Evolutionary conservation across 2,888 invertebrate genomes (phyloP).

Genomic region (Enchytraeus crypticus): DNA sequence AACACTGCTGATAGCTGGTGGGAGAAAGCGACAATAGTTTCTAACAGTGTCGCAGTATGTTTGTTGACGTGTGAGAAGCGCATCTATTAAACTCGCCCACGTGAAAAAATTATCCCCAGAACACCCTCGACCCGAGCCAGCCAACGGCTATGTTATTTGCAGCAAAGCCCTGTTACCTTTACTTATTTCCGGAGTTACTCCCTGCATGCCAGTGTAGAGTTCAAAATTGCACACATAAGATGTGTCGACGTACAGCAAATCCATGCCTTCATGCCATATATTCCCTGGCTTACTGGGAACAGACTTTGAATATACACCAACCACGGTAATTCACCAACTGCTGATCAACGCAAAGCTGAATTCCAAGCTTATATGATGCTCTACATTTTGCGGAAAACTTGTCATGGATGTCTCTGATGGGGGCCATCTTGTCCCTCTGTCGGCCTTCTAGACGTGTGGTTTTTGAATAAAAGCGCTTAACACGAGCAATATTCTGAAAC

Average conservation of each 20-base stretch:
- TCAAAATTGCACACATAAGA: neutral
- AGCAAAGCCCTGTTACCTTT: too few relatives aligned
- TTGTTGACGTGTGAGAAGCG: too few relatives aligned
- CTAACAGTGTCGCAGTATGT: too few relatives aligned
- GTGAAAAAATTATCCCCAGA: too few relatives aligned
- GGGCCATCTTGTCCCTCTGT: neutral
- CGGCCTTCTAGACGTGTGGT: neutral
- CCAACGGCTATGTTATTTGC: too few relatives aligned
- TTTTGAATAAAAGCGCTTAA: neutral
- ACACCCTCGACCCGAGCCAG: too few relatives aligned
- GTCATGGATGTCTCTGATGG: neutral
- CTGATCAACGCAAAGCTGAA: neutral
- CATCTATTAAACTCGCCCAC: too few relatives aligned
- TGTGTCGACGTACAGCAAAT: neutral
- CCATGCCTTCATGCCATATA: slow-evolving; percentile 1
- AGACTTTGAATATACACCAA: neutral
- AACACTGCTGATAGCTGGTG: too few relatives aligned
- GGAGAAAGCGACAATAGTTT: too few relatives aligned
- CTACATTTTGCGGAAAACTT: neutral
- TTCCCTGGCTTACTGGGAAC: neutral
- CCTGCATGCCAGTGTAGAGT: too few relatives aligned
- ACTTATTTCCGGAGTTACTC: too few relatives aligned
- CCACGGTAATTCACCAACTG: neutral
- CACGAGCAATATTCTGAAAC: neutral
- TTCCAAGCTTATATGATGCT: neutral